Evolutionary conservation across 2,888 invertebrate species (phyloP), one percentile per base, ranked within the genome.

Genomic region (Trichopria drosophilae): DNA sequence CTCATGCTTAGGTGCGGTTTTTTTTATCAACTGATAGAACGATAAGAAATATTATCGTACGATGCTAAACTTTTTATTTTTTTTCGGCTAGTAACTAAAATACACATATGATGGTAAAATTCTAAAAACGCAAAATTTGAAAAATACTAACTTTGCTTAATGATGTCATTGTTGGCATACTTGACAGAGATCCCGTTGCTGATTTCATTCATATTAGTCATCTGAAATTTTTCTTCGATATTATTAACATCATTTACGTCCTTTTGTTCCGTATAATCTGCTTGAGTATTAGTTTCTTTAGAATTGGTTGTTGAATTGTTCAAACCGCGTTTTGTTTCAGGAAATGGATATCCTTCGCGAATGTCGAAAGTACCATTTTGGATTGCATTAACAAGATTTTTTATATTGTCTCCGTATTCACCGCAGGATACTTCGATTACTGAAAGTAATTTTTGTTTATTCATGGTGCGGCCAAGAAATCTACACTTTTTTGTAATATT

Each of bases 391-490:
- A 93, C 92, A 43, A 94, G 78, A 65, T 86, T 89, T 59, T 85
- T 83, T 1, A 88, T 90, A 67, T 93, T 88, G 69, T 93, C 91
- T 45, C 97, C 97, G 72, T 96, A 94, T 76, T 97, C 96, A 0
- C 96, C 96, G 70, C 94, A 93, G 0, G 96, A 93, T 3, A 97
- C 93, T 77, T 97, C 96, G 77, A 95, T 94, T 62, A 94, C 84
- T 84, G 72, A 12, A 50, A 62, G 31, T 24, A 42, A 12, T n/a
- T n/a, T n/a, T n/a, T n/a, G n/a, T n/a, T n/a, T n/a, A n/a, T n/a
- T n/a, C n/a, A n/a, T n/a, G n/a, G n/a, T n/a, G n/a, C n/a, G n/a
- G n/a, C n/a, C n/a, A n/a, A n/a, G n/a, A n/a, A n/a, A n/a, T n/a
- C n/a, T n/a, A n/a, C n/a, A n/a, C n/a, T n/a, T n/a, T n/a, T n/a